Conservation (phyloP, 1,140 invertebrate species). For the Drosophila nikananu region DNA sequence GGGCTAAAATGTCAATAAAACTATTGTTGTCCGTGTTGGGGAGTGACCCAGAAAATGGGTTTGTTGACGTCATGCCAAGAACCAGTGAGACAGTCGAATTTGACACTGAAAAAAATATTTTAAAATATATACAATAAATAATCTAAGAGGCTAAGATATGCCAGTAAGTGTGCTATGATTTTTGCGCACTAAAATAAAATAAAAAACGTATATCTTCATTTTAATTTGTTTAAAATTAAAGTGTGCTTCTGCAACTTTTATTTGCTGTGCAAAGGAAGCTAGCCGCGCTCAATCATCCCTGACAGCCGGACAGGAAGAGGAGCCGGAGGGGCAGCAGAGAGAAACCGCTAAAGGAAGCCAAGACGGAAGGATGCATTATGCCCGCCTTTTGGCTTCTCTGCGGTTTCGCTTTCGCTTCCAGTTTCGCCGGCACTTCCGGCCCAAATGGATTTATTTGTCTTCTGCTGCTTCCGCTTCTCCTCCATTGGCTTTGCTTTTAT, state of each 20-base stretch:
- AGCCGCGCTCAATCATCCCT: constrained; percentile 39
- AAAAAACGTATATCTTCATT: background rate
- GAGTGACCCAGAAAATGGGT: constrained; percentile 49
- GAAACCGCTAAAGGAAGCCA: constrained; percentile 30
- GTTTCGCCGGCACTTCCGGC: constrained; percentile 47
- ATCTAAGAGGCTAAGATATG: background rate
- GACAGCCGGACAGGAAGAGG: constrained; percentile 47
- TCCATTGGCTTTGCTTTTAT: constrained; percentile 41
- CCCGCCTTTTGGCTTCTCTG: constrained; percentile 45
- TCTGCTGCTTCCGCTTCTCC: constrained; percentile 20
- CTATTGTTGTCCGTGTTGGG: constrained; percentile 36
- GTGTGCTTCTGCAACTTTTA: background rate
- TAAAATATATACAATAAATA: background rate
- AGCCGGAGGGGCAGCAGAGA: background rate
- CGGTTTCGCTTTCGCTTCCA: constrained; percentile 46
- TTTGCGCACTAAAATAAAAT: background rate
- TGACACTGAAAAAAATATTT: constrained; percentile 7
- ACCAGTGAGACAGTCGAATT: constrained; percentile 18
- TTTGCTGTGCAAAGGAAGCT: constrained; percentile 27
- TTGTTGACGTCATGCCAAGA: constrained; percentile 48
- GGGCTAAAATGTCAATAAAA: constrained; percentile 54
- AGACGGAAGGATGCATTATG: constrained; percentile 58
- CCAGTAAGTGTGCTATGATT: background rate
- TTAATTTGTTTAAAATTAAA: background rate
- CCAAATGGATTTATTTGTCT: constrained; percentile 49